Percentiles rank a stretch among this genome's conserved stretches.
Conservation (phyloP, 2,888 invertebrate species). For the Ophioninae sp. region DNA sequence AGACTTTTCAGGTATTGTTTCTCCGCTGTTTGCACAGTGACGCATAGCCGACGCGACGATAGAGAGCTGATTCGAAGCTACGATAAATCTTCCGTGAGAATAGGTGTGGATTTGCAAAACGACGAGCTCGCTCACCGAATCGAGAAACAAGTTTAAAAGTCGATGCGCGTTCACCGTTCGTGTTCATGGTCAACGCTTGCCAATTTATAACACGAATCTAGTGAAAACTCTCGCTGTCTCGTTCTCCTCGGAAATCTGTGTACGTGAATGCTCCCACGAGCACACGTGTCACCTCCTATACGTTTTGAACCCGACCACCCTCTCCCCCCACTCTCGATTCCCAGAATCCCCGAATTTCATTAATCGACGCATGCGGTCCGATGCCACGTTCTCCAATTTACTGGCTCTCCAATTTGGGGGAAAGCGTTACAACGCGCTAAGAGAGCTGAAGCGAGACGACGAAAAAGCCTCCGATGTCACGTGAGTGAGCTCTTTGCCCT, state of each 20-base stretch:
- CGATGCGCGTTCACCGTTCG: slow-evolving; percentile 45
- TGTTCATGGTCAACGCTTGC: slow-evolving; percentile 60
- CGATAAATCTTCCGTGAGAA: neutral
- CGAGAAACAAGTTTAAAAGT: slow-evolving; percentile 55
- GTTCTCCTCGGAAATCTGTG: slow-evolving; percentile 15
- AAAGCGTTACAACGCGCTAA: slow-evolving; percentile 47
- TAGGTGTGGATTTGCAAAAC: slow-evolving; percentile 10
- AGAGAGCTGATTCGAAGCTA: slow-evolving; percentile 8
- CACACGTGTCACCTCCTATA: too few relatives aligned
- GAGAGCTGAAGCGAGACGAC: slow-evolving; percentile 27
- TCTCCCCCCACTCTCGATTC: slow-evolving; percentile 61
- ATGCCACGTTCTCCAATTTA: slow-evolving; percentile 70
- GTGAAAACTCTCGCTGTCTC: slow-evolving; percentile 61
- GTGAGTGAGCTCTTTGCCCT: slow-evolving; percentile 35
- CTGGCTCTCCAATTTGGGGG: slow-evolving; percentile 64
- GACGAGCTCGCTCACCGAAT: slow-evolving; percentile 44
- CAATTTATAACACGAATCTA: slow-evolving; percentile 69
- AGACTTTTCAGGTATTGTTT: neutral
- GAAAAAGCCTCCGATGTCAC: slow-evolving; percentile 36
- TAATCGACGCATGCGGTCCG: slow-evolving; percentile 69
- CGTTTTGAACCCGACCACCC: slow-evolving; percentile 8
- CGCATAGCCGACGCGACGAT: neutral
- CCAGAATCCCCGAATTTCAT: slow-evolving; percentile 67
- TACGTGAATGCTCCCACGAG: neutral
- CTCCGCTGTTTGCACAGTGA: neutral